These are phyloP conservation scores for Kryptopterus vitreolus DNA, from an alignment of 2,797 vertebrate species.

Conservation along the genomic window DNA sequence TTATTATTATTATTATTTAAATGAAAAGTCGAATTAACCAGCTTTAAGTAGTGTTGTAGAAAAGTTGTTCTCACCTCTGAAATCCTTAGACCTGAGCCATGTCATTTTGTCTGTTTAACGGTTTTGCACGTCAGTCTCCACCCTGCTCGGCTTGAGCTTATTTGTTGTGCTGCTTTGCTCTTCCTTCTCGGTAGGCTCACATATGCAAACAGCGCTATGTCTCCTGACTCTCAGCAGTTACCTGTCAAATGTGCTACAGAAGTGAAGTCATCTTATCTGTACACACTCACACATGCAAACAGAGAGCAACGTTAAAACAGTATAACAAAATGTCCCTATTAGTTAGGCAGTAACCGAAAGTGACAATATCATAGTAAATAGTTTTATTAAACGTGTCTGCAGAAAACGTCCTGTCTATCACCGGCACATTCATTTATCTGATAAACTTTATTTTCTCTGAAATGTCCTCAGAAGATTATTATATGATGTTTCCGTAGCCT, in stretches of 20 bases:
- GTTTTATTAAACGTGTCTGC: constrained; percentile 11
- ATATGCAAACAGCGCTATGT: constrained; percentile 26
- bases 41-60: constrained; percentile 40
- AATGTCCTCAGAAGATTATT: neutral
- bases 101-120: constrained; percentile 79
- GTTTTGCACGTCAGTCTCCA: constrained; percentile 76
- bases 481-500: neutral
- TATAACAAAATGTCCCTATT: neutral
- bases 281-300: constrained; percentile 10
- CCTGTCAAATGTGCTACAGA: neutral
- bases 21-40: constrained; percentile 43
- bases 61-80: constrained; percentile 55
- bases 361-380: neutral
- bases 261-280: neutral
- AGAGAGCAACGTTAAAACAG: neutral
- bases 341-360: neutral
- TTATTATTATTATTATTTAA: too few relatives aligned
- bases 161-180: constrained; percentile 52
- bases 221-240: constrained; percentile 16
- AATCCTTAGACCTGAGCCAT: constrained; percentile 55
- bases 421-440: neutral
- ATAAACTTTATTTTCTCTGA: constrained; percentile 5
- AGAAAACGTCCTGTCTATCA: neutral
- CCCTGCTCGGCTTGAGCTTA: constrained; percentile 70
- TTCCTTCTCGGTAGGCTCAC: neutral